Conservation (phyloP, 2,113 vertebrate genomes). For the Indri indri region DNA sequence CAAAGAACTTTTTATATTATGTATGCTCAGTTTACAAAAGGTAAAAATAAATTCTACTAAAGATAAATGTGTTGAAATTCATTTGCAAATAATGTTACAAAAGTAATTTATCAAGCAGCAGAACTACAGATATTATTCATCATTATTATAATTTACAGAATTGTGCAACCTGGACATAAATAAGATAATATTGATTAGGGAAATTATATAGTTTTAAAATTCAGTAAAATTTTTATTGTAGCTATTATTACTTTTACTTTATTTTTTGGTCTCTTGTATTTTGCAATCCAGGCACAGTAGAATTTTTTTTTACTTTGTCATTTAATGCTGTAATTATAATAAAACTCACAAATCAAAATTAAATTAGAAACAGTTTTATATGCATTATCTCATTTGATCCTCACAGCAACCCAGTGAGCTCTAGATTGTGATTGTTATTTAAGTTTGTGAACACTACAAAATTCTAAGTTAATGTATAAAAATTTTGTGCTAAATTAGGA, state of each 20-base stretch:
- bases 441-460: neutral
- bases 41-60: slow-evolving; percentile 14
- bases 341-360: slow-evolving; percentile 31
- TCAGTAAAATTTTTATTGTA: neutral
- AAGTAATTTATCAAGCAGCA: neutral
- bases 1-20: neutral
- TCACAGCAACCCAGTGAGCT: neutral
- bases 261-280: neutral
- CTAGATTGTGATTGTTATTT: slow-evolving; percentile 25
- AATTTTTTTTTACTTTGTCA: slow-evolving; percentile 13
- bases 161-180: neutral
- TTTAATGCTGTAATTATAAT: neutral
- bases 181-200: neutral
- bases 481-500: neutral
- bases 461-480: neutral
- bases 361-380: slow-evolving; percentile 3
- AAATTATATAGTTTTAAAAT: slow-evolving; percentile 47
- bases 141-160: neutral
- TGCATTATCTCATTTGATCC: slow-evolving; percentile 43
- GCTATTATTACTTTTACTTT: slow-evolving; percentile 30
- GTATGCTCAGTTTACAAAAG: slow-evolving; percentile 14
- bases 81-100: slow-evolving; percentile 26
- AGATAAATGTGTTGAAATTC: slow-evolving; percentile 19
- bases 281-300: neutral
- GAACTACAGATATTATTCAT: neutral